phyloP scores from a whole-genome alignment of 2,797 vertebrate genomes.

The Micromesistius poutassou region DNA sequence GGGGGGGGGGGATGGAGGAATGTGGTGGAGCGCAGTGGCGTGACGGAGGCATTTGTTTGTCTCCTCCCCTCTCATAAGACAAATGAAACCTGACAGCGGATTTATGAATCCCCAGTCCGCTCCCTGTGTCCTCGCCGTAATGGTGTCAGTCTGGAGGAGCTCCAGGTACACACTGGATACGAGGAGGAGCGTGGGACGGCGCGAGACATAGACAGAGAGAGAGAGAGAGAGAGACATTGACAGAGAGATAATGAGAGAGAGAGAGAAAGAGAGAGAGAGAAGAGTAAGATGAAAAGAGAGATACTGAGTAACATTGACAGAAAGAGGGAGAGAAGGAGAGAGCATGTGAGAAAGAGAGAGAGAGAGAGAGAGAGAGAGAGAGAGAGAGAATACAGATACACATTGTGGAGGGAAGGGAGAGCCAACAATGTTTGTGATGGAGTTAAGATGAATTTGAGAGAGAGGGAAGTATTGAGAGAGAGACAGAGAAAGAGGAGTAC shows the following conservation, averaged over 20 bases:
- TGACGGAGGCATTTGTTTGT: constrained; percentile 56
- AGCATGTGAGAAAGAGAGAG: background rate
- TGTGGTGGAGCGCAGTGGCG: constrained; percentile 34
- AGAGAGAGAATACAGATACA: background rate
- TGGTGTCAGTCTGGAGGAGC: constrained; percentile 12
- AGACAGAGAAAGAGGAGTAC: constrained; percentile 5
- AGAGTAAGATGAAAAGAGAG: background rate
- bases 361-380: background rate
- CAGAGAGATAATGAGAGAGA: background rate
- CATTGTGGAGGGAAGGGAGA: background rate
- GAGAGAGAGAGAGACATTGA: background rate
- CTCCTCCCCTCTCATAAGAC: constrained; percentile 23
- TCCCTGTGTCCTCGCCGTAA: constrained; percentile 18
- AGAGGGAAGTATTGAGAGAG: background rate
- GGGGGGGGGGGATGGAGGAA: constrained; percentile 22
- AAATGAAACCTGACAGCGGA: constrained; percentile 44
- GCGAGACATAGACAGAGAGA: background rate
- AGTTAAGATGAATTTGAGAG: background rate
- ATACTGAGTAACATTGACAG: too few relatives aligned
- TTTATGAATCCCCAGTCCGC: constrained; percentile 29
- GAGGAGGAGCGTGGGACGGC: background rate
- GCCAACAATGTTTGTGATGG: background rate
- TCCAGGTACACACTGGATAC: constrained; percentile 8
- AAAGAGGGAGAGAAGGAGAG: background rate
- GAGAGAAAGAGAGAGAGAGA: background rate